Percentiles rank a stretch among this genome's conserved stretches.
phyloP scores from a whole-genome alignment of 2,797 vertebrate genomes.

The Miichthys miiuy region DNA sequence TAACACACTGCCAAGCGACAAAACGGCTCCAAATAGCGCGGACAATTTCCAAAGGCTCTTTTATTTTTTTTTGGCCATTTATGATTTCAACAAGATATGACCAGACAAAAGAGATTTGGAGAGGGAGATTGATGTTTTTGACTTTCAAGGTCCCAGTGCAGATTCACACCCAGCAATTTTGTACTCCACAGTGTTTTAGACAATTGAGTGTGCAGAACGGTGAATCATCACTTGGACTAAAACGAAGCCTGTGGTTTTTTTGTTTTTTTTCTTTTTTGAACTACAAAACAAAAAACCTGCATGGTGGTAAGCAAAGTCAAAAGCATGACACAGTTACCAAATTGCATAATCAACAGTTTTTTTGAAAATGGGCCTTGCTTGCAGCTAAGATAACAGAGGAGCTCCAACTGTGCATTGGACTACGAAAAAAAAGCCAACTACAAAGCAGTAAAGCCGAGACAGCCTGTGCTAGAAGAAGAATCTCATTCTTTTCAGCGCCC shows the following conservation, averaged over 20 bases:
- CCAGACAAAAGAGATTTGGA: not conserved
- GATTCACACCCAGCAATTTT: not conserved
- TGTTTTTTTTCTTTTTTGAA: not conserved
- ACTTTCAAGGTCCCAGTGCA: not conserved
- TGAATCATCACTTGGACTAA: not conserved
- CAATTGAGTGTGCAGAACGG: slow-evolving; percentile 7
- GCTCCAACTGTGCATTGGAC: slow-evolving; percentile 50
- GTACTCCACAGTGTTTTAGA: not conserved
- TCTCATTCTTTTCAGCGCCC: slow-evolving; percentile 31
- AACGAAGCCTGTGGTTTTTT: not conserved
- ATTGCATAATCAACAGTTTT: slow-evolving; percentile 34
- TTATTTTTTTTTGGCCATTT: not conserved
- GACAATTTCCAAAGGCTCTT: not conserved
- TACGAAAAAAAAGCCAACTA: slow-evolving; percentile 45
- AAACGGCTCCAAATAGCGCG: not conserved
- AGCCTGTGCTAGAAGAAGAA: slow-evolving; percentile 24
- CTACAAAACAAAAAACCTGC: not conserved
- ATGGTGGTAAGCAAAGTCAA: slow-evolving; percentile 11
- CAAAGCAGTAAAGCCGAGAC: slow-evolving; percentile 45
- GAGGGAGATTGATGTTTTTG: not conserved
- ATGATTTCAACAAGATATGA: not conserved
- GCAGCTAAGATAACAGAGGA: slow-evolving; percentile 18
- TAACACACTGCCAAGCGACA: slow-evolving; percentile 19
- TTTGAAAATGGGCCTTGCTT: slow-evolving; percentile 30
- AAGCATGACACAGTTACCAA: slow-evolving; percentile 4